These are phyloP conservation scores for Cyphomyrus plagiostoma DNA, from an alignment of 2,113 vertebrate genomes.

Conservation along the genomic window DNA sequence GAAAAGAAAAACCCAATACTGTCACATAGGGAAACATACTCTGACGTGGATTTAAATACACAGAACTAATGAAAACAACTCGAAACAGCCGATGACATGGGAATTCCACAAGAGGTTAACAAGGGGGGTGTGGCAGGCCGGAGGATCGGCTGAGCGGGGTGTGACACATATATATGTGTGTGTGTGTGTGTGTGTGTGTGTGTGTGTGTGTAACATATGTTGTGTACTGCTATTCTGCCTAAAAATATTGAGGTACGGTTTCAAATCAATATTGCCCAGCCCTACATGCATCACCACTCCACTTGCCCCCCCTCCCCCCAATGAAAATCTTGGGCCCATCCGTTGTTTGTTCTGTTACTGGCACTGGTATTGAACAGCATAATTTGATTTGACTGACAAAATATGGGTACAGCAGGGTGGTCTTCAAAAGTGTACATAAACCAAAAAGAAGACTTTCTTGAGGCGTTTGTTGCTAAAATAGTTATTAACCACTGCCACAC, in stretches of 20 bases:
- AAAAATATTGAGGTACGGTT: background rate
- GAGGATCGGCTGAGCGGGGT: too few species aligned
- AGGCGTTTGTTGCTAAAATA: background rate
- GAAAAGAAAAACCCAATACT: too few species aligned
- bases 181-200: too few species aligned
- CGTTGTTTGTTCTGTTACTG: background rate
- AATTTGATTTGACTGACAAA: background rate
- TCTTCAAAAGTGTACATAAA: background rate
- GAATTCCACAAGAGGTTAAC: too few species aligned
- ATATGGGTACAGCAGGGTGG: background rate
- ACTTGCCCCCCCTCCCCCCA: too few species aligned
- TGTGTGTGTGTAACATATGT: too few species aligned
- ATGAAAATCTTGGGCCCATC: background rate
- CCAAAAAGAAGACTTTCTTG: background rate
- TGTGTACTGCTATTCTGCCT: too few species aligned
- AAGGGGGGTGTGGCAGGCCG: too few species aligned
- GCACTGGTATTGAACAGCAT: background rate
- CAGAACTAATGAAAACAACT: too few species aligned
- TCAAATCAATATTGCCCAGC: background rate
- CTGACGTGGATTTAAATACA: too few species aligned
- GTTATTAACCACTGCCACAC: background rate
- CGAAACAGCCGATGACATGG: too few species aligned
- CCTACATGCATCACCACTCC: background rate
- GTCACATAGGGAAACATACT: too few species aligned
- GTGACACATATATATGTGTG: background rate